Evolutionary conservation across 2,888 invertebrate genomes (phyloP).

Genomic region (Busseola fusca): DNA sequence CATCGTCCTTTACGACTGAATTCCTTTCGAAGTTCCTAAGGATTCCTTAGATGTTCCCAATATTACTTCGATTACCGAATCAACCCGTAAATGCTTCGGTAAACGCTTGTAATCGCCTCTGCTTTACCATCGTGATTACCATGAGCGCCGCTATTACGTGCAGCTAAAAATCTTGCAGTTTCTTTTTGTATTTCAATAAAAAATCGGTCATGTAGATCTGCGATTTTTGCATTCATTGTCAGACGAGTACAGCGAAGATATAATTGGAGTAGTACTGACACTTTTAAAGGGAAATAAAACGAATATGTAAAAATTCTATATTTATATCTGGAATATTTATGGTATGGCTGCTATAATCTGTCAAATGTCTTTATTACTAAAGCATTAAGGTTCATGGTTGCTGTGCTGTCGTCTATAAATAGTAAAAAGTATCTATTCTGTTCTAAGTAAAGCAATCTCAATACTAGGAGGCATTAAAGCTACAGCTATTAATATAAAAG

Average conservation of each 20-base stretch:
- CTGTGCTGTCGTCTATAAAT: too few relatives aligned
- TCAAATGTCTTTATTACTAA: too few relatives aligned
- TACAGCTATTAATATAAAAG: neutral
- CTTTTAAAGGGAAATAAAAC: neutral
- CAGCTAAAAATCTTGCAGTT: conserved; percentile 67
- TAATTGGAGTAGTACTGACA: neutral
- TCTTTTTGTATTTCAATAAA: conserved; percentile 57
- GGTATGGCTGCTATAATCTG: too few relatives aligned
- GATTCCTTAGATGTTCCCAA: conserved; percentile 77
- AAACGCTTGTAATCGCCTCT: conserved; percentile 83
- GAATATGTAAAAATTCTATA: too few relatives aligned
- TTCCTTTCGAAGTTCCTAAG: conserved; percentile 67
- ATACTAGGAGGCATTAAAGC: neutral
- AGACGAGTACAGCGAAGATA: too few relatives aligned
- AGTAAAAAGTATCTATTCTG: too few relatives aligned
- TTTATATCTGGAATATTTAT: too few relatives aligned
- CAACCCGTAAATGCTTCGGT: conserved; percentile 81
- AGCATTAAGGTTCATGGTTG: too few relatives aligned
- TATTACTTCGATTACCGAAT: conserved; percentile 84
- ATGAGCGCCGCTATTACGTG: conserved; percentile 77
- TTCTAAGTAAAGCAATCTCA: too few relatives aligned
- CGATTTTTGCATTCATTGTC: conserved; percentile 13
- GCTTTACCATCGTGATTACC: conserved; percentile 82
- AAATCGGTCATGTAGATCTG: conserved; percentile 19
- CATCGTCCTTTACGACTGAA: conserved; percentile 66